Conservation (phyloP, 2,797 vertebrate species). For the Acanthopagrus latus region DNA sequence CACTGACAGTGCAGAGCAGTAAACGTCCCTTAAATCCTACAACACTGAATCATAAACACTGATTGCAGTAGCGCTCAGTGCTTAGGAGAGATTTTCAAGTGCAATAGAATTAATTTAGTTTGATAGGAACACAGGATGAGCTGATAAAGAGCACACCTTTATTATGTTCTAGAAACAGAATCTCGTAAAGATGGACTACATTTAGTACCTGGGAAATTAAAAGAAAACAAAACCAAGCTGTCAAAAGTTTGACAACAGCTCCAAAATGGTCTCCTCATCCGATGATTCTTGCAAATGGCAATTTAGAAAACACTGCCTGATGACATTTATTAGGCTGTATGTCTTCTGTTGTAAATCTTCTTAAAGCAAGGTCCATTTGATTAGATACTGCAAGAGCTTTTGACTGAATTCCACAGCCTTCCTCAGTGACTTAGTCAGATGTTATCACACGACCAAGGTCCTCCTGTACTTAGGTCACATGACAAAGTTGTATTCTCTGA, state of each 20-base stretch:
- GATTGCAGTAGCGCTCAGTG: not conserved
- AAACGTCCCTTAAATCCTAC: not conserved
- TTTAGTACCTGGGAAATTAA: not conserved
- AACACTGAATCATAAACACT: constrained; percentile 9
- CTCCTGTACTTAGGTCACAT: not conserved
- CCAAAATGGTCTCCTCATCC: not conserved
- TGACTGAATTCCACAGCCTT: not conserved
- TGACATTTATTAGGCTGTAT: not conserved
- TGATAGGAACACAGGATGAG: not conserved
- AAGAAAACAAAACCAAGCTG: not conserved
- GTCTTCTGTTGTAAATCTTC: not conserved
- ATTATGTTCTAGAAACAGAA: not conserved
- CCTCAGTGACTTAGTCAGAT: not conserved
- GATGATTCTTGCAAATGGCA: not conserved
- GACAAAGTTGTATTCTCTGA: not conserved
- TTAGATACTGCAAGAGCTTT: not conserved
- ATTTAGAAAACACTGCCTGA: not conserved
- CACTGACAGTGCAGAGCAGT: not conserved
- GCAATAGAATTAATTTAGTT: not conserved
- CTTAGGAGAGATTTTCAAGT: not conserved
- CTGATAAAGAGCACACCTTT: not conserved
- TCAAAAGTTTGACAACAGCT: not conserved
- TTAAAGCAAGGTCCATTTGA: not conserved
- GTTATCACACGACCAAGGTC: constrained; percentile 4
- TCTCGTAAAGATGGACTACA: not conserved